Evolutionary conservation across 1,140 invertebrate genomes (phyloP).

Genomic region (Cephus cinctus): DNA sequence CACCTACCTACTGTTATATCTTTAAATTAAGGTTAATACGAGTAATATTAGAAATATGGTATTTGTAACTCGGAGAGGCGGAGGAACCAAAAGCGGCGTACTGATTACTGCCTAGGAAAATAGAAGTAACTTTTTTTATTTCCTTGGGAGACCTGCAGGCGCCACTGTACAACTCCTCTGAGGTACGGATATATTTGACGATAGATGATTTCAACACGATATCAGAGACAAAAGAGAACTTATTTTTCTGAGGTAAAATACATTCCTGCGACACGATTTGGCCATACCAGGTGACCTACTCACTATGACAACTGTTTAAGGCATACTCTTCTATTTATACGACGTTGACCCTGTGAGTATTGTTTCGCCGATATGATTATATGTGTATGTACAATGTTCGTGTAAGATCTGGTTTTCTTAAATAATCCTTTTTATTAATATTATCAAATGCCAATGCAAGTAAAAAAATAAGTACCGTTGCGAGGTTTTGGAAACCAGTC

Average conservation of each 20-base stretch:
- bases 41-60: neutral
- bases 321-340: neutral
- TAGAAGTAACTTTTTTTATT: too few species aligned
- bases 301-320: neutral
- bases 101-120: too few species aligned
- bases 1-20: neutral
- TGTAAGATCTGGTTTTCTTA: too few species aligned
- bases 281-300: slow-evolving; percentile 9
- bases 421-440: too few species aligned
- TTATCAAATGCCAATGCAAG: too few species aligned
- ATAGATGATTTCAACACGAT: neutral
- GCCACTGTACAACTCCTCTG: neutral
- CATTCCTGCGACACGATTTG: slow-evolving; percentile 31
- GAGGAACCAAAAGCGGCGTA: neutral
- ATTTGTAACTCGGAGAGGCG: neutral
- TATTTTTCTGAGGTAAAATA: slow-evolving; percentile 30
- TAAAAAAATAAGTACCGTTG: too few species aligned
- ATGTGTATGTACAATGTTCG: too few species aligned
- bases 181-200: neutral
- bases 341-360: neutral
- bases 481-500: too few species aligned
- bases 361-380: too few species aligned
- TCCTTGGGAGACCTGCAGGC: too few species aligned
- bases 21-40: neutral
- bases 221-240: slow-evolving; percentile 8